Percentiles rank a stretch among this genome's conserved stretches.
phyloP scores from a whole-genome alignment of 2,797 vertebrate species.

The Myripristis jacobus region DNA sequence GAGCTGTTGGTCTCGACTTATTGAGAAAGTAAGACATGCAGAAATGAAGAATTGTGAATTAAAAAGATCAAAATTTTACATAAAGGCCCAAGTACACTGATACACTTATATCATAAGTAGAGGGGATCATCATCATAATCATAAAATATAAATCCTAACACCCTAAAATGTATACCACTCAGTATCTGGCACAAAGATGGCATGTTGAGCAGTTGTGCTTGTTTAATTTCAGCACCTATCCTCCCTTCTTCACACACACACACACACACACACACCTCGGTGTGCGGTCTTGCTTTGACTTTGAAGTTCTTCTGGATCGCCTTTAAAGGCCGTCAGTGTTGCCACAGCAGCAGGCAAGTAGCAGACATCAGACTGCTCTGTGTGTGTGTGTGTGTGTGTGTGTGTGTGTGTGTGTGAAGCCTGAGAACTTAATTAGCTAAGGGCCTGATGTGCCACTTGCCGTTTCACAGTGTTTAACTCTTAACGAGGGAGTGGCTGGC shows the following conservation, averaged over 20 bases:
- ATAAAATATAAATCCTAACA: conserved; percentile 2
- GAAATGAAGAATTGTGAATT: background rate
- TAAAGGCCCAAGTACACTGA: background rate
- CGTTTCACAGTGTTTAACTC: conserved; percentile 74
- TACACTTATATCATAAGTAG: conserved; percentile 2
- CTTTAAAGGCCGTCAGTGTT: conserved; percentile 81
- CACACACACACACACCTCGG: conserved; percentile 48
- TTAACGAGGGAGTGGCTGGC: conserved; percentile 75
- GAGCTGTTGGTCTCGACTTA: conserved; percentile 27
- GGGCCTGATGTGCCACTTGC: conserved; percentile 69
- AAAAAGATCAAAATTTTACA: background rate
- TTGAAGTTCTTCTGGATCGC: conserved; percentile 82
- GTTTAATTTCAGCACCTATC: conserved; percentile 75
- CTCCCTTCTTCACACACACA: conserved; percentile 56
- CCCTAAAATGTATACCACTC: conserved; percentile 29
- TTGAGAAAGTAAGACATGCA: background rate
- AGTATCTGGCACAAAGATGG: conserved; percentile 48
- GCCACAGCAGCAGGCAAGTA: conserved; percentile 81
- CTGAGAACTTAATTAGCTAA: conserved; percentile 80
- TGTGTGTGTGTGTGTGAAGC: conserved; percentile 51
- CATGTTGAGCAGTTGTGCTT: conserved; percentile 62
- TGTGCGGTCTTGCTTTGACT: conserved; percentile 70
- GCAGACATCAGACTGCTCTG: conserved; percentile 65
- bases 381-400: conserved; percentile 38
- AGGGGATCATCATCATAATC: conserved; percentile 18